Evolutionary conservation across 2,888 invertebrate genomes (phyloP), one percentile per base, ranked within the genome.

Genomic region (Papilio protenor): DNA sequence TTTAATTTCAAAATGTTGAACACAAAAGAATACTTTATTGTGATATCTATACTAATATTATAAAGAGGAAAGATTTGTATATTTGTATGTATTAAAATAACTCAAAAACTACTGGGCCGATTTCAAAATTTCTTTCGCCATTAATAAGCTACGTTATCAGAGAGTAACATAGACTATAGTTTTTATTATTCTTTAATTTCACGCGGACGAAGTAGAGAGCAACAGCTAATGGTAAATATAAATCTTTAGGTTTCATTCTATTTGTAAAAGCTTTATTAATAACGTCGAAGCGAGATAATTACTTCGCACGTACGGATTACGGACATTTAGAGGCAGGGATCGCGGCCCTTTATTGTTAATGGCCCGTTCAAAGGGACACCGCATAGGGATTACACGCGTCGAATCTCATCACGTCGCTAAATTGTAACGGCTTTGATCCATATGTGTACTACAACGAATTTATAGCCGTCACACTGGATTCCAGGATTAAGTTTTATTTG

Each of bases 301-400:
- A 88, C 88, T 82, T 85, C 81, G 83, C 85, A 79, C 82, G 81
- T 84, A 85, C 88, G 88, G 88, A 88, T 87, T 86, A 84, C 83
- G 84, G 85, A 84, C 87, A 86, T 88, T 89, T 87, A 86, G 66
- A 84, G 83, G 86, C 84, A 78, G 76, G 88, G 89, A 90, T 91
- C 89, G 87, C 82, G 82, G 84, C 77, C 81, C 81, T 82, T 83
- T 83, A 84, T 82, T 83, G 85, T 82, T 87, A 89, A 88, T 88
- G 86, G 82, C 84, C 82, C 81, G 81, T 82, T 81, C 55, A 70
- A 77, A 78, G 81, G 82, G 81, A 81, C 82, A 79, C 77, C 71
- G 61, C 61, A 77, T 80, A 79, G 79, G 81, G 81, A 82, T 83
- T 82, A 82, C 80, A 80, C 16, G 76, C 75, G 75, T 75, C 72